Conservation (phyloP, 2,113 vertebrate species). For the Cephalopholis sonnerati region DNA sequence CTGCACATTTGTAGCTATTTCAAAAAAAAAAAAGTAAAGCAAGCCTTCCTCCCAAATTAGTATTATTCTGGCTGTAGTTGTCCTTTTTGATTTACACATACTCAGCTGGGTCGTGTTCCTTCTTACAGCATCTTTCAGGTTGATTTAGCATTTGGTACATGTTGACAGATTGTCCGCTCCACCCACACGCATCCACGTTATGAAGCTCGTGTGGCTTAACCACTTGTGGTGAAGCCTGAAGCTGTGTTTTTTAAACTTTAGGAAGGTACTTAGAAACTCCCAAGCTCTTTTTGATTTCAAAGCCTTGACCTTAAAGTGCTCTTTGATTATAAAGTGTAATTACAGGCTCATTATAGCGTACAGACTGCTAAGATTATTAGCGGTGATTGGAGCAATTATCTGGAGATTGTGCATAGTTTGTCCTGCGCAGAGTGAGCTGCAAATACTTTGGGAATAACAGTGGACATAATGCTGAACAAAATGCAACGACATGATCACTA, state of each 20-base stretch:
- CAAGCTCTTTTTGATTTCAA: neutral
- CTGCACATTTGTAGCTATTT: neutral
- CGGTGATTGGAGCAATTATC: constrained; percentile 52
- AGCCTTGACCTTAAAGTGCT: constrained; percentile 47
- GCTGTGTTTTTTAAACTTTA: neutral
- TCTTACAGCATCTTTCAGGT: constrained; percentile 31
- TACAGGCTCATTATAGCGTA: constrained; percentile 39
- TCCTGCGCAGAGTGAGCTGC: constrained; percentile 9
- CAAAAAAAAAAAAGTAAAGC: neutral
- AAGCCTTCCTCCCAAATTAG: neutral
- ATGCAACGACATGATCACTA: neutral
- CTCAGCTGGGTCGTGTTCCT: constrained; percentile 21
- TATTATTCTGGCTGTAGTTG: neutral
- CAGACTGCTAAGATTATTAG: constrained; percentile 28
- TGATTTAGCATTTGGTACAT: constrained; percentile 46
- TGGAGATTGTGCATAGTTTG: constrained; percentile 30
- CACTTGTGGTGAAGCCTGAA: constrained; percentile 17
- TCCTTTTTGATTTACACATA: constrained; percentile 22
- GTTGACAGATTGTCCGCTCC: constrained; percentile 46
- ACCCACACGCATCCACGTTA: constrained; percentile 32
- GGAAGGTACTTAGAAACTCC: constrained; percentile 17
- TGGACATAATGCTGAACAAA: neutral
- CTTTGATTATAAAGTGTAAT: constrained; percentile 48
- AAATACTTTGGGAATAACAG: constrained; percentile 29
- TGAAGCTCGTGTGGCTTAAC: constrained; percentile 28